phyloP scores from a whole-genome alignment of 2,797 vertebrate species.

The Lophius americanus region DNA sequence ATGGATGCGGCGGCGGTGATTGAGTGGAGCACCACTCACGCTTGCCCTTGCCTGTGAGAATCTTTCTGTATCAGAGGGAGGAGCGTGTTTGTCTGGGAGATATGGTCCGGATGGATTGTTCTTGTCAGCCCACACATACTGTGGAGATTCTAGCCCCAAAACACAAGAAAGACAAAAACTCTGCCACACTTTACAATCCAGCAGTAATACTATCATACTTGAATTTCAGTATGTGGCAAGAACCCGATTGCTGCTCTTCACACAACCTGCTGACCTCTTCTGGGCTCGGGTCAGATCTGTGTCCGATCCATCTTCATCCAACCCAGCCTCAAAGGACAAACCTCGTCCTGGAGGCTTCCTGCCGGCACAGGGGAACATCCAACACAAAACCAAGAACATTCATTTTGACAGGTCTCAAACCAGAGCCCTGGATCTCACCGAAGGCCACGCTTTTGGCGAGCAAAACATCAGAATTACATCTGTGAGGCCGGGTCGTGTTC shows the following conservation, averaged over 20 bases:
- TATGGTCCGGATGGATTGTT: conserved; percentile 33
- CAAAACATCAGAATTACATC: conserved; percentile 53
- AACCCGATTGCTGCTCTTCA: conserved; percentile 20
- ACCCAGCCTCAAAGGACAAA: conserved; percentile 55
- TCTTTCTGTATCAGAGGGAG: conserved; percentile 33
- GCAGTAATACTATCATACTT: conserved; percentile 13
- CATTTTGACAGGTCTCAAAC: conserved; percentile 56
- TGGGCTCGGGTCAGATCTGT: conserved; percentile 44
- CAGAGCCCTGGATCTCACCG: conserved; percentile 41
- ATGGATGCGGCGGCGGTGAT: conserved; percentile 60
- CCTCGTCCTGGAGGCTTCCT: conserved; percentile 41
- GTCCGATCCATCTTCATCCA: conserved; percentile 61
- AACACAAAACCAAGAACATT: conserved; percentile 59
- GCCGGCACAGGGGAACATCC: conserved; percentile 27
- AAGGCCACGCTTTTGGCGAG: conserved; percentile 42
- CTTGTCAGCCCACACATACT: conserved; percentile 15
- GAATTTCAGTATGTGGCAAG: conserved; percentile 33
- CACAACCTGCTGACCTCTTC: conserved; percentile 32
- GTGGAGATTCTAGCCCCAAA: conserved; percentile 13
- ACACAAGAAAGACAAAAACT: conserved; percentile 12
- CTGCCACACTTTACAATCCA: conserved; percentile 1
- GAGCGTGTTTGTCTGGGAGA: conserved; percentile 30
- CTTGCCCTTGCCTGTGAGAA: conserved; percentile 67
- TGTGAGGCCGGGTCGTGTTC: conserved; percentile 35
- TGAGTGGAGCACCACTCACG: conserved; percentile 54